Evolutionary conservation across 2,797 vertebrate species (phyloP).

Genomic region (Oreortyx pictus): DNA sequence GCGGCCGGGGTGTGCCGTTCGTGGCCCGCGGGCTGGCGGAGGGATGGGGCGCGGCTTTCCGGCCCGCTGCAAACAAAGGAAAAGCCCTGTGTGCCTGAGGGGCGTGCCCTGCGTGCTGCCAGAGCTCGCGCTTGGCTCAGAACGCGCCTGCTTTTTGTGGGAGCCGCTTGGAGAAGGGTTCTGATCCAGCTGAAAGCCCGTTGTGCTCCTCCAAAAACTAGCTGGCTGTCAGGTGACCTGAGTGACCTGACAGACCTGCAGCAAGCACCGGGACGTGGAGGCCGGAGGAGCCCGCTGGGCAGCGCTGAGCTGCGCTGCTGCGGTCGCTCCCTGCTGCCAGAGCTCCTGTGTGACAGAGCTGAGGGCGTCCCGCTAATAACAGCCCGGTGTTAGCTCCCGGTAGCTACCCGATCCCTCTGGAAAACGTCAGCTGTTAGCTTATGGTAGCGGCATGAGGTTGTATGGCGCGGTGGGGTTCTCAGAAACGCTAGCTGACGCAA

Average conservation of each 20-base stretch:
- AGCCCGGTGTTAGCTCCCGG: neutral
- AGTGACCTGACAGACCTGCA: neutral
- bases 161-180: neutral
- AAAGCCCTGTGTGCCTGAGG: neutral
- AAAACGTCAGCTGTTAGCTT: neutral
- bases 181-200: neutral
- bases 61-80: neutral
- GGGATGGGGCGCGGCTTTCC: neutral
- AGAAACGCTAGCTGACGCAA: neutral
- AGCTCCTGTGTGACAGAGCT: neutral
- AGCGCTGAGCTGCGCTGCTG: neutral
- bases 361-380: neutral
- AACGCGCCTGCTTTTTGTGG: neutral
- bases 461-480: neutral
- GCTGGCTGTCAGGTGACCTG: neutral
- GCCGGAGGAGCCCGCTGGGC: neutral
- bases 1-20: neutral
- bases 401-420: neutral
- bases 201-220: neutral
- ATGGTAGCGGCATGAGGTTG: neutral
- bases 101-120: neutral
- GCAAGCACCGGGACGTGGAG: neutral
- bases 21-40: too few relatives aligned
- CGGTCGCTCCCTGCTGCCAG: neutral
- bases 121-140: neutral